Conservation (phyloP, 1,140 invertebrate genomes). For the Octopus sinensis region DNA sequence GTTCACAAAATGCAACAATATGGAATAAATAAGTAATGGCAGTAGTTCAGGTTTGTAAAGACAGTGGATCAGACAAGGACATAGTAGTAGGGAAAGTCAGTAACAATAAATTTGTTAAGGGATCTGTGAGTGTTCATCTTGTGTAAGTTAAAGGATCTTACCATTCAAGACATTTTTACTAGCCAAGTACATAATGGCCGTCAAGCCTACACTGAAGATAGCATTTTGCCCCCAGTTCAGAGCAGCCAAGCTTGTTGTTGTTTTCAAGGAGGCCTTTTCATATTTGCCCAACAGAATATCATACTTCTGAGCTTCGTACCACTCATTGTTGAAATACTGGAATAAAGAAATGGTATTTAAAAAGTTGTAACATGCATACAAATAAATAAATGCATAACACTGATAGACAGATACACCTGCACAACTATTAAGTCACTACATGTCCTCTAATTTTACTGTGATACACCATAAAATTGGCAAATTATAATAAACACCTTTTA, state of each 20-base stretch:
- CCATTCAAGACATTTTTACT: slow-evolving; percentile 85
- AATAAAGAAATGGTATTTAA: slow-evolving; percentile 21
- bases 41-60: not conserved
- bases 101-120: not conserved
- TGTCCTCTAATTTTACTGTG: too few species aligned
- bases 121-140: not conserved
- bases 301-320: slow-evolving; percentile 87
- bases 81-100: not conserved
- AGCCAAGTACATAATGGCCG: slow-evolving; percentile 90
- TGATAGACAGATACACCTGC: too few species aligned
- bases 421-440: too few species aligned
- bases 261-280: slow-evolving; percentile 83
- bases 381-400: too few species aligned
- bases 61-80: not conserved
- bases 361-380: too few species aligned
- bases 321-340: slow-evolving; percentile 98
- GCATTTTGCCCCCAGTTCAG: slow-evolving; percentile 99
- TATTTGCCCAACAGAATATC: slow-evolving; percentile 70
- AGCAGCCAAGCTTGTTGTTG: slow-evolving; percentile 85
- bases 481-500: too few species aligned
- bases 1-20: too few species aligned
- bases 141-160: slow-evolving; percentile 50
- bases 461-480: too few species aligned
- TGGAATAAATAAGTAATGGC: too few species aligned
- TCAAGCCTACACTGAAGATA: slow-evolving; percentile 90